Conservation (phyloP, 2,888 invertebrate species). For the Podotricha telesiphe region DNA sequence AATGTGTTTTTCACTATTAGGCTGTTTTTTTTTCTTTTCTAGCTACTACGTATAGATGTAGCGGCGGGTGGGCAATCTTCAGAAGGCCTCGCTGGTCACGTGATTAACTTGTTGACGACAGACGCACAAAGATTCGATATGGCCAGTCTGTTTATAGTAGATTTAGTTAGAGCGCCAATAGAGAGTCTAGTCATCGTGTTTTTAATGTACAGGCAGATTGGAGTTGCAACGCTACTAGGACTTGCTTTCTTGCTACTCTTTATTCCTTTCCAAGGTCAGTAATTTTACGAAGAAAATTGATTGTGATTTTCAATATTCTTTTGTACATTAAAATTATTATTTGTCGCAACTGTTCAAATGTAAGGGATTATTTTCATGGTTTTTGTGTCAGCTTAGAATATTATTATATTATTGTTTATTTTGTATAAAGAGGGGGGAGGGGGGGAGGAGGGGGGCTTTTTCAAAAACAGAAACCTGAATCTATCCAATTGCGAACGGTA, state of each 20-base stretch:
- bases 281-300: not conserved
- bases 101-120: constrained; percentile 92
- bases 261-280: constrained; percentile 58
- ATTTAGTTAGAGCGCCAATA: constrained; percentile 91
- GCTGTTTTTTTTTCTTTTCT: constrained; percentile 47
- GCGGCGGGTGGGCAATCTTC: constrained; percentile 83
- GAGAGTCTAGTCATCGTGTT: constrained; percentile 90
- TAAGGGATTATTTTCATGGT: too few species aligned
- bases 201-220: constrained; percentile 86
- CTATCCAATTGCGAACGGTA: too few species aligned
- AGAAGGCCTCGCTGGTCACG: constrained; percentile 86
- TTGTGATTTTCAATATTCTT: too few species aligned
- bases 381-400: too few species aligned
- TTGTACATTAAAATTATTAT: too few species aligned
- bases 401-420: too few species aligned
- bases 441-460: too few species aligned
- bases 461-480: too few species aligned
- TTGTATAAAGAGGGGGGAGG: too few species aligned
- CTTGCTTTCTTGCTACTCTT: constrained; percentile 84
- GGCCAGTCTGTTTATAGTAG: constrained; percentile 91
- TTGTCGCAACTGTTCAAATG: too few species aligned
- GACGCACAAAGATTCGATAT: constrained; percentile 94
- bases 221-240: constrained; percentile 83
- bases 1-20: too few species aligned
- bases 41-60: constrained; percentile 89